Base-by-base conservation (phyloP, 1,140 invertebrate genomes). In the Papilio xuthus region DNA sequence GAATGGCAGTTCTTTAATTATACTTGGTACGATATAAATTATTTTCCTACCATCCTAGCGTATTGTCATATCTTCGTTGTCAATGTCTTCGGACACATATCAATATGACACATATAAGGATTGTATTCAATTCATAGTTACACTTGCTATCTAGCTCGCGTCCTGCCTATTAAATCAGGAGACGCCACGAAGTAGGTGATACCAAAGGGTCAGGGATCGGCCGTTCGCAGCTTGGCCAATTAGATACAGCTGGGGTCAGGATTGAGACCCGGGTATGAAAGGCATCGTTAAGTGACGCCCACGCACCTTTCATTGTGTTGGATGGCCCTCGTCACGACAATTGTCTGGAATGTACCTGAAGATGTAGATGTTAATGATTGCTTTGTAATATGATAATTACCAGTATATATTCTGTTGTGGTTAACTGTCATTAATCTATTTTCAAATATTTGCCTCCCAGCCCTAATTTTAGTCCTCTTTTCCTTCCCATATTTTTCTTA, bases 141-240 rank as follows among this genome's bases (percentile, higher is more conserved):
- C 28, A 42, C 20, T 41, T 37, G 67, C 67, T 70, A 70, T 70
- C 69, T 70, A 70, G 69, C 37, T 70, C 32, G 67, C 67, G n/a
- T 70, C 37, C 37, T 78, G 71, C 71, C 80, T 76, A 86, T 86
- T 79, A 83, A 90, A 88, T 90, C 86, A 87, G 80, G 44, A 84
- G 77, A 81, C 81, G 81, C 78, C 77, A 82, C 56, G 53, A 26
- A 73, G 80, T 84, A 88, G 87, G 87, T 92, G 90, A 89, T 90
- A 88, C 86, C 79, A 32, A 28, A 81, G 83, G 92, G 90, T 92
- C 89, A 92, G 82, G 85, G 90, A 89, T 89, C 92, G 92, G 92
- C 84, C 90, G 79, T 93, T 92, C 90, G 88, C 77, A 83, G 87
- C 76, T 73, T 80, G 75, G 82, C 80, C 87, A 91, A 93, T 92